These are phyloP conservation scores for Lumbricus terrestris DNA, from an alignment of 2,888 invertebrate genomes.

Conservation along the genomic window DNA sequence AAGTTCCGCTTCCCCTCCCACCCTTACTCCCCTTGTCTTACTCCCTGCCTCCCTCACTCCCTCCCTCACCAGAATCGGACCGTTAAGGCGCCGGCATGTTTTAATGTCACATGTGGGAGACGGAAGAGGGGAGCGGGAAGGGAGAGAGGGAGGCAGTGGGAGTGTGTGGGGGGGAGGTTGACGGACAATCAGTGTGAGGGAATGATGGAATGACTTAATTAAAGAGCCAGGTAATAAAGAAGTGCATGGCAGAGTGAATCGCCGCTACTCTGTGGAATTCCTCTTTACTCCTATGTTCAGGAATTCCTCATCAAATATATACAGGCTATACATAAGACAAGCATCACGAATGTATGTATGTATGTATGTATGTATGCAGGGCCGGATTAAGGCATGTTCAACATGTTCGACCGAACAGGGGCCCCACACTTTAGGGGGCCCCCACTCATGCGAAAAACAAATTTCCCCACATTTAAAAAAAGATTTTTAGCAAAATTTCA, in stretches of 20 bases:
- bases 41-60: not conserved
- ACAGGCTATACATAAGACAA: not conserved
- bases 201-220: constrained; percentile 8
- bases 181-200: not conserved
- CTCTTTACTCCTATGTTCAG: not conserved
- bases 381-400: too few species aligned
- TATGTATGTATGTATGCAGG: not conserved
- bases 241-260: not conserved
- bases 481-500: too few species aligned
- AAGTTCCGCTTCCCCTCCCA: not conserved
- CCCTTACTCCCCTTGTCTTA: not conserved
- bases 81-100: constrained; percentile 5
- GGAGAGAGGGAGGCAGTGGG: not conserved
- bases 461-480: too few species aligned
- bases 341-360: not conserved
- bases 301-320: not conserved
- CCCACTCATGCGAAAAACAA: too few species aligned
- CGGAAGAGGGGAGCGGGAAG: not conserved
- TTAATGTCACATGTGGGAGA: constrained; percentile 15
- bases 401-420: too few species aligned
- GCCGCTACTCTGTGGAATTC: not conserved
- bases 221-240: not conserved
- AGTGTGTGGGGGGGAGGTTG: not conserved
- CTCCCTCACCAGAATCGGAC: not conserved
- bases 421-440: too few species aligned